phyloP scores from a whole-genome alignment of 2,888 invertebrate genomes.

The Noctuana brunneofusca region DNA sequence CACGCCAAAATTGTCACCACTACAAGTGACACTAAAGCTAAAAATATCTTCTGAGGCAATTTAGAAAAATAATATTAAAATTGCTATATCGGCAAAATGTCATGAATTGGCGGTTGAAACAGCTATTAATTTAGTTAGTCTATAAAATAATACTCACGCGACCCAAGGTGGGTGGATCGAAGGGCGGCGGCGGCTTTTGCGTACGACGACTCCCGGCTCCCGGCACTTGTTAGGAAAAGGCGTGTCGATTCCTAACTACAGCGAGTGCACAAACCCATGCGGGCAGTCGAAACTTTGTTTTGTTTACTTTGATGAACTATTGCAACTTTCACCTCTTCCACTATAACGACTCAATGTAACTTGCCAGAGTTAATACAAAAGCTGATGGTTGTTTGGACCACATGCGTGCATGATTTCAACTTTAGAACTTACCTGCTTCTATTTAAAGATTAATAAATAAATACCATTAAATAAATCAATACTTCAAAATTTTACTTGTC shows the following conservation, averaged over 20 bases:
- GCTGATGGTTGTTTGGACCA: too few relatives aligned
- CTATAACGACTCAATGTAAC: not conserved
- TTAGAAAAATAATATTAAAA: not conserved
- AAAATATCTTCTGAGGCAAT: conserved; percentile 19
- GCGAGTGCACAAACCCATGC: conserved; percentile 51
- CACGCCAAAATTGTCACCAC: conserved; percentile 5
- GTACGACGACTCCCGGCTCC: conserved; percentile 77
- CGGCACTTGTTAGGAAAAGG: conserved; percentile 81
- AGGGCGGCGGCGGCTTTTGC: conserved; percentile 81
- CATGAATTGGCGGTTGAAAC: conserved; percentile 11
- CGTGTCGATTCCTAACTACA: conserved; percentile 78
- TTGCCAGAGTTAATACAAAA: not conserved
- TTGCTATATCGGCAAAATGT: conserved; percentile 18
- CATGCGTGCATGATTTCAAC: too few relatives aligned
- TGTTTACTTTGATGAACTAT: conserved; percentile 14
- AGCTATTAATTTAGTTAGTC: conserved; percentile 38
- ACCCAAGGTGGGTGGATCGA: conserved; percentile 82
- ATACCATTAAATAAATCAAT: too few relatives aligned
- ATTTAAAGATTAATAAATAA: too few relatives aligned
- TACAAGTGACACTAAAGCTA: conserved; percentile 7
- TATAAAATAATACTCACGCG: conserved; percentile 75
- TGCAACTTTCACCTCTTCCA: not conserved
- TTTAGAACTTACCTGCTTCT: too few relatives aligned
- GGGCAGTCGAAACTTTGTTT: conserved; percentile 49
- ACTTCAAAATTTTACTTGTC: too few relatives aligned